A percentile compares a stretch with the other conserved stretches of the same genome.
These are phyloP conservation scores for Cirrhinus molitorella DNA, from an alignment of 2,797 vertebrate species.

Conservation along the genomic window DNA sequence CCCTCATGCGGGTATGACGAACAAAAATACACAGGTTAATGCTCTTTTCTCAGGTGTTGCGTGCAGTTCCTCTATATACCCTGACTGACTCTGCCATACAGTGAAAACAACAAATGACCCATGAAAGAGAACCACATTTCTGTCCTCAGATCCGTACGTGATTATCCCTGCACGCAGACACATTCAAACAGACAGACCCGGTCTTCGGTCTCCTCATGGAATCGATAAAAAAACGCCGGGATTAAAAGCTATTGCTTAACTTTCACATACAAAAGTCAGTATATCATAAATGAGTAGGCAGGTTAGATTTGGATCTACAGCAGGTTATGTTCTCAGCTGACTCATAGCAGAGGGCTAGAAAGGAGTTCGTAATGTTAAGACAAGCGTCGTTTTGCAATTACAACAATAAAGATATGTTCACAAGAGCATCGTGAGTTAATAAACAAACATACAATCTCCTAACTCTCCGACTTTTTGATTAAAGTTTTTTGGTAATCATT, in stretches of 20 bases:
- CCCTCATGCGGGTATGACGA: conserved; percentile 83
- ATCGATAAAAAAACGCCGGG: conserved; percentile 70
- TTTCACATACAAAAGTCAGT: conserved; percentile 75
- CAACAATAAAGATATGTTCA: conserved; percentile 61
- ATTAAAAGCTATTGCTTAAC: conserved; percentile 77
- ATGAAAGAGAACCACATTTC: conserved; percentile 29
- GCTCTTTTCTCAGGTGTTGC: conserved; percentile 50
- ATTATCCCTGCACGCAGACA: conserved; percentile 67
- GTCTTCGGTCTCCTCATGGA: conserved; percentile 57
- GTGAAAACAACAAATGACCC: conserved; percentile 32
- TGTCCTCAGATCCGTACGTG: conserved; percentile 50
- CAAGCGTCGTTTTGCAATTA: conserved; percentile 54
- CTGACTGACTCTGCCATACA: conserved; percentile 23
- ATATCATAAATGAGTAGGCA: conserved; percentile 60
- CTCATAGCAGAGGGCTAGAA: conserved; percentile 25
- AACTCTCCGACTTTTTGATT: conserved; percentile 13
- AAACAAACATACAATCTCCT: conserved; percentile 44
- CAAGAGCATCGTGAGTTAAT: conserved; percentile 51
- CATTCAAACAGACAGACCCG: conserved; percentile 61
- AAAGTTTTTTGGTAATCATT: conserved; percentile 50
- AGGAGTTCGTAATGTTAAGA: conserved; percentile 48
- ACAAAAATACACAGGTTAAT: conserved; percentile 69
- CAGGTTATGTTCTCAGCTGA: conserved; percentile 22
- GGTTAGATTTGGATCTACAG: conserved; percentile 51
- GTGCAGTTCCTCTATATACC: conserved; percentile 45